Conservation (phyloP, 1,140 invertebrate genomes). For the Bathynomus jamesi region DNA sequence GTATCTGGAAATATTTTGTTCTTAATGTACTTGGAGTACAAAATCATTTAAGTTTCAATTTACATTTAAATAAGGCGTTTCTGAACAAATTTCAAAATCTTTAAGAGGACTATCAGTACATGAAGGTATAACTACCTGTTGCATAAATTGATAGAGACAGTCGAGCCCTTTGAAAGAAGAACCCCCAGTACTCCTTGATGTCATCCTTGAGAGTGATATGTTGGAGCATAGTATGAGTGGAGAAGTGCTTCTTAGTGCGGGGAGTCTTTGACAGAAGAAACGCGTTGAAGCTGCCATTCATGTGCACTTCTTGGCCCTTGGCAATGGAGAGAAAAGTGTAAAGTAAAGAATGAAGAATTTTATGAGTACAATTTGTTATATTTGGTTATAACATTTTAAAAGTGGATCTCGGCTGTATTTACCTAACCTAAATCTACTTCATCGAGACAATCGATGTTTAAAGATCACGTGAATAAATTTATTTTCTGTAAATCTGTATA, state of each 20-base stretch:
- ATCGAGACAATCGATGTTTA: too few relatives aligned
- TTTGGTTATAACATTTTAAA: too few relatives aligned
- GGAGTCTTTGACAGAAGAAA: constrained; percentile 58
- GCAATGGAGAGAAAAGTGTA: too few relatives aligned
- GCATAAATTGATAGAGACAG: constrained; percentile 63
- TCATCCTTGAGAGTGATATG: constrained; percentile 60
- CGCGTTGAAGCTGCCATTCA: constrained; percentile 66
- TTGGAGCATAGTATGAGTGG: constrained; percentile 58
- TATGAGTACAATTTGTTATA: too few relatives aligned
- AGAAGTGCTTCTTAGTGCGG: constrained; percentile 47
- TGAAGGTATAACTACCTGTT: constrained; percentile 36
- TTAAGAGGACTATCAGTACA: too few relatives aligned
- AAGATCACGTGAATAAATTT: too few relatives aligned
- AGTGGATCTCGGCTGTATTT: too few relatives aligned
- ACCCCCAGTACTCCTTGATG: constrained; percentile 75
- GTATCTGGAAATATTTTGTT: constrained; percentile 49
- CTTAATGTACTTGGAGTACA: not conserved
- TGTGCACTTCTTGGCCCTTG: constrained; percentile 54
- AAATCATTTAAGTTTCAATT: not conserved
- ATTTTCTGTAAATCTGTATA: too few relatives aligned
- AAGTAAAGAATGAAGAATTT: too few relatives aligned
- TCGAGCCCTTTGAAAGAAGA: constrained; percentile 66
- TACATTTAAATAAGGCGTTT: too few relatives aligned
- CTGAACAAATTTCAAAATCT: too few relatives aligned
- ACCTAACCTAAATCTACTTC: too few relatives aligned